Evolutionary conservation across 2,113 vertebrate genomes (phyloP).

Genomic region (Ammodytes dubius): DNA sequence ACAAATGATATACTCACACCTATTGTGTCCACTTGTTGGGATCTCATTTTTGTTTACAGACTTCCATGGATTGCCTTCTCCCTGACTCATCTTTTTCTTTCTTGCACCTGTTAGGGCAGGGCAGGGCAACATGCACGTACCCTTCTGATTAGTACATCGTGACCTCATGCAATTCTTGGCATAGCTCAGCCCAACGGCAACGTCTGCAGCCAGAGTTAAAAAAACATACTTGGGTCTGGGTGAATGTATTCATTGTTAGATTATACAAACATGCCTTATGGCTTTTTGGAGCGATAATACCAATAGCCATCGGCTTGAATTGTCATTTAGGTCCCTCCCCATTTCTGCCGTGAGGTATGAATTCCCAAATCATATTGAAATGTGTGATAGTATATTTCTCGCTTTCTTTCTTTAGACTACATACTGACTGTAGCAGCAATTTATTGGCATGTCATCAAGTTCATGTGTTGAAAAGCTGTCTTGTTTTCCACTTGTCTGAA

Average conservation of each 20-base stretch:
- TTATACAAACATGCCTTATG: not conserved
- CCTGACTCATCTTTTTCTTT: not conserved
- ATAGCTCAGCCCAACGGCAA: not conserved
- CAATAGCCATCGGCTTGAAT: not conserved
- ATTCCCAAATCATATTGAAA: not conserved
- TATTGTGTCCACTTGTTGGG: not conserved
- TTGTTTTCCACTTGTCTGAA: not conserved
- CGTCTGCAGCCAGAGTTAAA: not conserved
- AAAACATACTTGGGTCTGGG: not conserved
- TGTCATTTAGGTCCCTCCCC: not conserved
- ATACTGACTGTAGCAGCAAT: not conserved
- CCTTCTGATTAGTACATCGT: not conserved
- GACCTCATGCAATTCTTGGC: not conserved
- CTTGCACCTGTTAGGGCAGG: not conserved
- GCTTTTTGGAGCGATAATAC: not conserved
- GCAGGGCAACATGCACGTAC: not conserved
- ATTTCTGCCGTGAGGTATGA: not conserved
- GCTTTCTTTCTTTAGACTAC: no score
- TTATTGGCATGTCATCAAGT: not conserved
- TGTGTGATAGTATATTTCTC: not conserved
- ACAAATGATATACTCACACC: slow-evolving; percentile 21
- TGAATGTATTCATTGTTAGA: not conserved
- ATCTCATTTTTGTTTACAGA: not conserved
- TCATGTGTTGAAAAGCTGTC: not conserved
- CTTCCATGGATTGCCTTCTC: not conserved